A percentile compares a stretch with the other conserved stretches of the same genome.
Conservation (phyloP, 1,140 invertebrate genomes). For the Megalonaias nervosa region DNA sequence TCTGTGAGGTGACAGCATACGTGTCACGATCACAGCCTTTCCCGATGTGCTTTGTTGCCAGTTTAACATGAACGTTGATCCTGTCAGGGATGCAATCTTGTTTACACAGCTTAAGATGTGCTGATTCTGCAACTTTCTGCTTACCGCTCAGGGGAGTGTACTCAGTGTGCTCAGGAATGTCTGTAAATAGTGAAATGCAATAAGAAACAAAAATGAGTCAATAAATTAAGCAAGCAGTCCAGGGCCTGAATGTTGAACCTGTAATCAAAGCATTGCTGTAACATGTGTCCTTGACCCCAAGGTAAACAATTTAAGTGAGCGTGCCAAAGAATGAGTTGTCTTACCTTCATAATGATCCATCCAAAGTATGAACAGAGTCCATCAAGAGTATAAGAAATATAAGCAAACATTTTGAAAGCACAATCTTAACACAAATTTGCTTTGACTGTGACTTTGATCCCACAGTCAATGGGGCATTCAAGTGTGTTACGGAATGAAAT, state of each 20-base stretch:
- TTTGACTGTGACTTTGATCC: too few relatives aligned
- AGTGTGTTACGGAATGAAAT: too few relatives aligned
- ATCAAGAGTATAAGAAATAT: too few relatives aligned
- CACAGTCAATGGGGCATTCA: too few relatives aligned
- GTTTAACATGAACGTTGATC: slow-evolving; percentile 78
- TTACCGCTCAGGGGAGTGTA: slow-evolving; percentile 89
- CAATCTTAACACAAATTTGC: background rate
- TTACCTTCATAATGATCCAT: background rate
- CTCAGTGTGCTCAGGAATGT: slow-evolving; percentile 90
- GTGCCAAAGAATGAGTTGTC: too few relatives aligned
- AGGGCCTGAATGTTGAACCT: too few relatives aligned
- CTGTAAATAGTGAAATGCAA: slow-evolving; percentile 65
- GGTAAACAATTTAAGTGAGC: too few relatives aligned
- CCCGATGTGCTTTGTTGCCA: slow-evolving; percentile 88
- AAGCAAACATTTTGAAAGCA: background rate
- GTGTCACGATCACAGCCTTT: slow-evolving; percentile 93
- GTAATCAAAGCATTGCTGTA: too few relatives aligned
- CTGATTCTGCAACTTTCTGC: slow-evolving; percentile 86
- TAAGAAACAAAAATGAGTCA: background rate
- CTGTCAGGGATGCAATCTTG: slow-evolving; percentile 80
- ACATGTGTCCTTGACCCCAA: background rate
- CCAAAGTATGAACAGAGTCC: too few relatives aligned
- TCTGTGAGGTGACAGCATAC: slow-evolving; percentile 88
- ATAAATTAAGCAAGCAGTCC: background rate
- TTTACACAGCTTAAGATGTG: slow-evolving; percentile 90